phyloP scores from a whole-genome alignment of 2,113 vertebrate species.

The Rhinogobius similis region DNA sequence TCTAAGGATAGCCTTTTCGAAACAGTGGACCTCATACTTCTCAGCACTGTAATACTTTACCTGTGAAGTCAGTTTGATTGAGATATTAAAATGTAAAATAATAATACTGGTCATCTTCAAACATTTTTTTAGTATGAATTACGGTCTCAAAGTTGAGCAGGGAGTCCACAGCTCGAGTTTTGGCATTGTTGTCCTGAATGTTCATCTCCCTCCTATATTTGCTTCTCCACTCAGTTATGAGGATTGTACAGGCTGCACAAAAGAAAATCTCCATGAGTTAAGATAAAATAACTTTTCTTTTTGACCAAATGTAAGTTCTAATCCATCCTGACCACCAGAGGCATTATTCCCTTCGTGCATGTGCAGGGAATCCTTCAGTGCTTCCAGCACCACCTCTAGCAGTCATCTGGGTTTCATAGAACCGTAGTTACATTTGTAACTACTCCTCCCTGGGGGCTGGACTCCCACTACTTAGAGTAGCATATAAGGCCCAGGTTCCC shows the following conservation, averaged over 20 bases:
- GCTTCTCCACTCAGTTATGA: conserved; percentile 90
- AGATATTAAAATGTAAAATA: not conserved
- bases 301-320: too few species aligned
- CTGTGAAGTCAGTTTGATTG: conserved; percentile 54
- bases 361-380: too few species aligned
- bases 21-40: conserved; percentile 84
- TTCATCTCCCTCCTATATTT: conserved; percentile 91
- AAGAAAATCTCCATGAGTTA: not conserved
- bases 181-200: conserved; percentile 83
- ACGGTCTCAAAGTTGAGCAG: conserved; percentile 94
- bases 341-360: too few species aligned
- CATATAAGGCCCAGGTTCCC: too few species aligned
- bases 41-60: conserved; percentile 91
- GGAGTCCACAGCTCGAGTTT: conserved; percentile 86
- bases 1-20: conserved; percentile 84
- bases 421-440: too few species aligned
- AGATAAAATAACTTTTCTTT: not conserved
- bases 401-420: too few species aligned
- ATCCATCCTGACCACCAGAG: too few species aligned
- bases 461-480: too few species aligned
- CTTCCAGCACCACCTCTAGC: too few species aligned
- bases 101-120: not conserved
- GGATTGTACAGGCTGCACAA: conserved; percentile 82
- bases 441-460: too few species aligned
- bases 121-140: conserved; percentile 11